Evolutionary conservation across 2,113 vertebrate species (phyloP).

Genomic region (Mystacornis crossleyi): DNA sequence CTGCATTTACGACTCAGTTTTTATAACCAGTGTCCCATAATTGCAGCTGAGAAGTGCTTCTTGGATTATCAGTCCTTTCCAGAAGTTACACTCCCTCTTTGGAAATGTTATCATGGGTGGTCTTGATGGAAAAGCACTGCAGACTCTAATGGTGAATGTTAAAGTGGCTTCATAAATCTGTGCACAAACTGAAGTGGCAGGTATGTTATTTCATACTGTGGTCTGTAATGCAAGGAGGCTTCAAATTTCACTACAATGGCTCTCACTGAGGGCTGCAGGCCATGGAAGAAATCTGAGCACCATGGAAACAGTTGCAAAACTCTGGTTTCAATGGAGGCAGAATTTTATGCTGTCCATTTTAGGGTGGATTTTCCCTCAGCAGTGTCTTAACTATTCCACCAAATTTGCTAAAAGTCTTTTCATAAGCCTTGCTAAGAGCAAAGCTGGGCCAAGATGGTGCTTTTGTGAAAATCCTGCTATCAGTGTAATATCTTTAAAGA

Average conservation of each 20-base stretch:
- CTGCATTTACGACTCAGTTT: neutral
- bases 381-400: neutral
- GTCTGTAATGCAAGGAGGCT: neutral
- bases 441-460: neutral
- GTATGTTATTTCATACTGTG: neutral
- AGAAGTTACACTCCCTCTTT: neutral
- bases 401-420: neutral
- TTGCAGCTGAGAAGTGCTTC: neutral
- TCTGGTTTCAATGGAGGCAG: neutral
- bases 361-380: neutral
- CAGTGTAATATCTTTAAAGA: neutral
- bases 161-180: constrained; percentile 5
- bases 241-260: neutral
- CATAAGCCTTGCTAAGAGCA: neutral
- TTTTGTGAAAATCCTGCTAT: neutral
- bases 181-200: neutral
- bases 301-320: constrained; percentile 22
- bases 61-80: constrained; percentile 11
- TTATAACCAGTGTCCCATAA: neutral
- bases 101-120: neutral
- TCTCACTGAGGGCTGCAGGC: neutral
- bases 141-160: neutral
- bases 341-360: neutral
- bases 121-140: neutral
- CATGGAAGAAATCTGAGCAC: neutral